These are phyloP conservation scores for Endomychus coccineus DNA, from an alignment of 2,888 invertebrate genomes.

Conservation along the genomic window DNA sequence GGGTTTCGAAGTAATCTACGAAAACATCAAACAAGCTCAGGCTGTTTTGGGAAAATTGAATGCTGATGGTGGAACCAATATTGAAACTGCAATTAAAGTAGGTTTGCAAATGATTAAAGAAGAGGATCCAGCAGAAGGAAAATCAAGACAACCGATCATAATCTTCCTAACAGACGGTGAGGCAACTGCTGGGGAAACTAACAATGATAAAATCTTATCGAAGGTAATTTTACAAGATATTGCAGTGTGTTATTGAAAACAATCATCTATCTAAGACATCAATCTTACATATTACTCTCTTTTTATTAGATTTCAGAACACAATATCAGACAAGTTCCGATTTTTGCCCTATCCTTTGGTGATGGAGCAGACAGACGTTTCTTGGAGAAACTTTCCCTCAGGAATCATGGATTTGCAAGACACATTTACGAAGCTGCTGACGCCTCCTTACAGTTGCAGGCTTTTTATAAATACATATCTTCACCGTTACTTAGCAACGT, in stretches of 20 bases:
- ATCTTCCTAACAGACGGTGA: constrained; percentile 62
- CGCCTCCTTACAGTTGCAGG: constrained; percentile 57
- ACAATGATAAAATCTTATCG: constrained; percentile 48
- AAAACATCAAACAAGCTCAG: constrained; percentile 53
- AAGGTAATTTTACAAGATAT: constrained; percentile 33
- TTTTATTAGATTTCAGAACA: constrained; percentile 40
- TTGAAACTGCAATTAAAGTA: constrained; percentile 55
- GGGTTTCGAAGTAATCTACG: constrained; percentile 48
- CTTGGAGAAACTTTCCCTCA: constrained; percentile 56
- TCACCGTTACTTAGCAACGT: constrained; percentile 61
- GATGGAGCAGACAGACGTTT: constrained; percentile 59
- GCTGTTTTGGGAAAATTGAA: constrained; percentile 49
- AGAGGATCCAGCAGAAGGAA: constrained; percentile 21
- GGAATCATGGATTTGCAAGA: constrained; percentile 60
- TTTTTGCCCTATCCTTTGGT: constrained; percentile 66
- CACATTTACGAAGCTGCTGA: constrained; percentile 66
- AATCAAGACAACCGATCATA: constrained; percentile 52
- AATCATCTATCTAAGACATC: too few relatives aligned
- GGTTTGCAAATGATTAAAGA: constrained; percentile 38
- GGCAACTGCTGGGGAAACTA: constrained; percentile 53
- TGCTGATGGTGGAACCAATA: constrained; percentile 60
- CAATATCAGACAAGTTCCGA: constrained; percentile 45
- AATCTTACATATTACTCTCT: too few relatives aligned
- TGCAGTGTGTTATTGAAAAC: too few relatives aligned
- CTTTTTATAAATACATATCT: constrained; percentile 62